Base-by-base conservation (phyloP, 2,888 invertebrate species). In the Caenorhabditis doughertyi region DNA sequence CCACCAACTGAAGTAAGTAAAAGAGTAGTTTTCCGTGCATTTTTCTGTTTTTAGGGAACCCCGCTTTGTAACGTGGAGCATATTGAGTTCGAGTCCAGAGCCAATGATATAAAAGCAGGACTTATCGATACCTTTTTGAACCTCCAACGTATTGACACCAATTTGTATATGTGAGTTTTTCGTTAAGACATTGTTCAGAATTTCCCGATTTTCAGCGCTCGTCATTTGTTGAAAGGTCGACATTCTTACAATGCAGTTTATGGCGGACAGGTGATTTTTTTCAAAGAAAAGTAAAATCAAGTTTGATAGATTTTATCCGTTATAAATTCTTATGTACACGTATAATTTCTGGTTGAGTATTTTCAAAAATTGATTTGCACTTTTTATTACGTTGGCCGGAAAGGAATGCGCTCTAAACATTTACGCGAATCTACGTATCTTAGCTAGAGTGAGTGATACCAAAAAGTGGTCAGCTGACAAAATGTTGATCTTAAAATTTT, bases 201-300 rank as follows among this genome's bases (percentile, higher is more conserved):
- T 60, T 21, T 51, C 32, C 9, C 32, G 1, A 29, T 16, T 65
- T 72, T 3, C 35, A 84, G 84, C 9, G 84, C 84, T 21, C 76
- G 83, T 16, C 84, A 84, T 60, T 53, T 84, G 9, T 58, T 84
- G 9, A 84, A 84, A 65, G 84, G 84, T 23, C 76, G 84, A 39
- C 70, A 74, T 39, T 82, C 84, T 13, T 80, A 77, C 29, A 82
- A 82, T 55, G 84, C 84, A 3, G 84, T 84, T 3, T 84, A 80
- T 21, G 84, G 84, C 4, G 84, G 84, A 27, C 84, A 84, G 67
- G 84, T 79, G n/a, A n/a, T n/a, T n/a, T n/a, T n/a, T n/a, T n/a
- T n/a, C n/a, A n/a, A n/a, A n/a, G n/a, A n/a, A n/a, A n/a, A n/a
- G n/a, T n/a, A n/a, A n/a, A n/a, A n/a, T n/a, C n/a, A n/a, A n/a